Evolutionary conservation across 2,113 vertebrate species (phyloP), one percentile per base, ranked within the genome.

Genomic region (Otus sunia): DNA sequence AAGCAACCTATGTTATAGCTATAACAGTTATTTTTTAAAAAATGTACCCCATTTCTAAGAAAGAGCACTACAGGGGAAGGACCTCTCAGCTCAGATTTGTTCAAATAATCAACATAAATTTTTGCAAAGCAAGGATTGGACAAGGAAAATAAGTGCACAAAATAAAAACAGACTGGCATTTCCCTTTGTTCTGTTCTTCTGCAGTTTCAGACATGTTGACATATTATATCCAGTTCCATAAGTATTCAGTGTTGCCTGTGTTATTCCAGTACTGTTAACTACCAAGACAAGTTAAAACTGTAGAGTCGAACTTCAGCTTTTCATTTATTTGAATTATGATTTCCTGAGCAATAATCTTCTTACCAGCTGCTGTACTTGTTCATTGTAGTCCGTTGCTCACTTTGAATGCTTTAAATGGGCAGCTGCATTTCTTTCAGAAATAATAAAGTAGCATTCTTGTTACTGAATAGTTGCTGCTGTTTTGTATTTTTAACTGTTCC

Each of bases 401-500:
- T 90, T 69, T 30, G 62, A 66, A 41, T 30, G 66, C 64, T 82
- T 41, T 68, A 39, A 64, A 53, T 30, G 55, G 81, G 74, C 64
- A 85, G 59, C n/a, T 8, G 3, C 32, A 7, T 62, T 69, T 84
- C 67, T 90, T 88, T 68, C 82, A 73, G 47, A 66, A 86, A 73
- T 41, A 88, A 78, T 56, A 13, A 66, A 92, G 39, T 15, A 49
- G 45, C 41, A 11, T 73, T 86, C 66, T 67, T 60, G 32, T 50
- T 86, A 52, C 59, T 86, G 41, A 88, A 80, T 26, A 52, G 50
- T 83, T 86, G 55, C 75, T 92, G 78, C 63, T 50, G 50, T 92
- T 93, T 86, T 69, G 30, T 92, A 62, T 83, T 86, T 94, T 80
- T 63, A 83, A 62, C 82, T 92, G 79, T 72, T 96, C 64, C 72